Percentiles rank a stretch among this genome's conserved stretches.
phyloP scores from a whole-genome alignment of 64 coral and sea anemone species.

The Stichodactyla helianthus region DNA sequence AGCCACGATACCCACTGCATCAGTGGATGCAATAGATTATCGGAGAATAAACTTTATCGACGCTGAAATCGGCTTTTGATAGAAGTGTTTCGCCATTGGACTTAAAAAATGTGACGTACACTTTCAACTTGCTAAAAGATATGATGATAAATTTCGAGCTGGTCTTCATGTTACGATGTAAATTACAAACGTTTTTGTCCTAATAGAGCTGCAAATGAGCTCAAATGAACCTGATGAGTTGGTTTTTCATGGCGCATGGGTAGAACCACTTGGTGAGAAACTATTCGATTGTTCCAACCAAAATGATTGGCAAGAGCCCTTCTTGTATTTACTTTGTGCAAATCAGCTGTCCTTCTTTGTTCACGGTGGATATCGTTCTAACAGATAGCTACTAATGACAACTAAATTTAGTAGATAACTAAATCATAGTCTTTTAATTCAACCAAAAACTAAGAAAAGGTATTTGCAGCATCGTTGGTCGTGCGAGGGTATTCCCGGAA shows the following conservation, averaged over 20 bases:
- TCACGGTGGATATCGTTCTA: not conserved
- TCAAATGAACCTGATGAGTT: not conserved
- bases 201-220: not conserved
- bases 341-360: not conserved
- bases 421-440: not conserved
- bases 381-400: not conserved
- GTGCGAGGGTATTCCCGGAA: too few species aligned
- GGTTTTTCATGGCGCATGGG: not conserved
- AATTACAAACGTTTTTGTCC: not conserved
- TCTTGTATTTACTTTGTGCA: not conserved
- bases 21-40: not conserved
- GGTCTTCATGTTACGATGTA: not conserved
- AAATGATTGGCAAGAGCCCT: not conserved
- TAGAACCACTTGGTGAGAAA: not conserved
- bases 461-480: too few species aligned
- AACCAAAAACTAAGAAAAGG: too few species aligned
- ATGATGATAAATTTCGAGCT: not conserved
- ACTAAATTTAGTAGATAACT: not conserved
- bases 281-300: not conserved
- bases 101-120: not conserved
- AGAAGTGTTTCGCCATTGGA: not conserved
- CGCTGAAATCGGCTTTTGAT: not conserved
- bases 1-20: not conserved
- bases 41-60: not conserved
- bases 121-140: not conserved